Evolutionary conservation across 1,140 invertebrate species (phyloP).

Genomic region (Aphis gossypii): DNA sequence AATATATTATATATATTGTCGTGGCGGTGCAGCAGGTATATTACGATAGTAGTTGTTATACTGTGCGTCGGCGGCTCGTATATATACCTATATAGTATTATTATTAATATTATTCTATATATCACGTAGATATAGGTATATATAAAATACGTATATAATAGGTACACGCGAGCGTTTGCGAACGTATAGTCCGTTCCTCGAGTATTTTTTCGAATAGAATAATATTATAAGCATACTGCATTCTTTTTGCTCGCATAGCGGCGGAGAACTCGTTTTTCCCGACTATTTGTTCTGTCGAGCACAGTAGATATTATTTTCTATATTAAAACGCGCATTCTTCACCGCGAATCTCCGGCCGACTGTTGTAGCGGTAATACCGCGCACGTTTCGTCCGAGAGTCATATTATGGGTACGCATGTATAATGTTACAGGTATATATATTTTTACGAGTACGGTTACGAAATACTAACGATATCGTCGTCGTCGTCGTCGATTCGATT

Average conservation of each 20-base stretch:
- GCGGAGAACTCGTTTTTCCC: conserved; percentile 16
- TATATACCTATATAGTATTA: not conserved
- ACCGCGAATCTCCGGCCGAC: not conserved
- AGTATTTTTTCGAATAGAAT: conserved; percentile 21
- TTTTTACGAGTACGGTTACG: not conserved
- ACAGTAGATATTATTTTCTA: not conserved
- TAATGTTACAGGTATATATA: too few relatives aligned
- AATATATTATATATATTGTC: not conserved
- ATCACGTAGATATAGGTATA: not conserved
- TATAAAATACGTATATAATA: not conserved
- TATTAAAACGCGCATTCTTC: conserved; percentile 1
- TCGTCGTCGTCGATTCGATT: not conserved
- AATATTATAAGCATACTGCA: conserved; percentile 22
- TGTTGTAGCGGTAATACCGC: not conserved
- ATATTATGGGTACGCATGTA: not conserved
- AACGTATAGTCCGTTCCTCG: not conserved
- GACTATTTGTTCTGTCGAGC: not conserved
- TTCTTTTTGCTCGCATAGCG: not conserved
- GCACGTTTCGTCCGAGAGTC: not conserved
- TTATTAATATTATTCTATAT: not conserved
- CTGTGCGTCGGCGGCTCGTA: not conserved
- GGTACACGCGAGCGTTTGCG: not conserved
- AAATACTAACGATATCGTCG: not conserved
- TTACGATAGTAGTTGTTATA: too few relatives aligned
- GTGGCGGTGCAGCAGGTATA: not conserved